Base-by-base conservation (phyloP, 2,797 vertebrate genomes). In the Clarias platycephalus region DNA sequence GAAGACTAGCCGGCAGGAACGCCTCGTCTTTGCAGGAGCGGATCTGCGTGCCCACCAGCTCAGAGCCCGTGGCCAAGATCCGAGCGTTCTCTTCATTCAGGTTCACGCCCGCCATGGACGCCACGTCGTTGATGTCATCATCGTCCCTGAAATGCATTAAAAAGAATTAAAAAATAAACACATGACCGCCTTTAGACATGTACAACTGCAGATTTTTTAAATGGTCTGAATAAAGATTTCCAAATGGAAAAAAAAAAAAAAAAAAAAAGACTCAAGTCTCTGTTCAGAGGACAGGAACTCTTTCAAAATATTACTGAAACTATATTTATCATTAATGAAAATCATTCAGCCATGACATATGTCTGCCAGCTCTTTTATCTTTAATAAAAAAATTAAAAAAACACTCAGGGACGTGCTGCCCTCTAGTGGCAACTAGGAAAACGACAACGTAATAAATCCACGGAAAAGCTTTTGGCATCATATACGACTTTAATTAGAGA, bases 81-180 rank as follows among this genome's bases (percentile, higher is more conserved):
- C 96, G 94, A 3, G 96, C 97, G 2, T 95, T 99, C 92, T 99
- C 97, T 91, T 98, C 97, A 0, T 96, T 97, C 67, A 99, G 89
- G 92, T 98, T 98, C 81, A 98, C 97, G 66, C 97, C 97, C 0
- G 97, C 97, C 97, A 98, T 98, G 2, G 97, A 98, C 1, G 97
- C 97, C 87, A 99, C 97, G 5, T 98, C 97, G 2, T 98, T 98
- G 91, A 99, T 97, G 88, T 99, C 97, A 13, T 99, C 98, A 0
- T 99, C 97, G 53, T 99, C 98, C 94, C 97, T 98, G 92, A 55
- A 80, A 83, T 12, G 49, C 37, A 70, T 7, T 24, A 53, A 2
- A 40, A 40, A 7, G 37, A 2, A 40, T 6, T 2, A 40, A 40
- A 7, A 7, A 40, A 40, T 6, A 40, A 40, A 75, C 15, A 20